Percentiles rank a stretch among this genome's conserved stretches.
phyloP scores from a whole-genome alignment of 2,888 invertebrate genomes.

The Ennomos quercinarius region DNA sequence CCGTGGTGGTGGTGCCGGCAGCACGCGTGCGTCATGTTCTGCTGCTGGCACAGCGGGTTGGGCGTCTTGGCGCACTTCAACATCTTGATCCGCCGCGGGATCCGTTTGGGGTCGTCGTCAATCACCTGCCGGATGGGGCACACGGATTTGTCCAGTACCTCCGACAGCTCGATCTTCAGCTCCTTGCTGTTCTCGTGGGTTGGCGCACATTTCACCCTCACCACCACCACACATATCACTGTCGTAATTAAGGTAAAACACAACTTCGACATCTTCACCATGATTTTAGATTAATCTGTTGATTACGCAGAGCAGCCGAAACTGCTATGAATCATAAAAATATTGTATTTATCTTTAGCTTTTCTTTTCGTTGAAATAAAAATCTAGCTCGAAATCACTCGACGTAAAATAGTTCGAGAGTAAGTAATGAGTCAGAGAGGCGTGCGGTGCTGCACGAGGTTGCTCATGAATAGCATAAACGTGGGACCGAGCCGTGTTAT shows the following conservation, averaged over 20 bases:
- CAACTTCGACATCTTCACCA: constrained; percentile 19
- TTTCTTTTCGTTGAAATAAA: no score
- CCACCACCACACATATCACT: constrained; percentile 29
- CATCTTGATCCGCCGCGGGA: constrained; percentile 73
- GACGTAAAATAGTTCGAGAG: constrained; percentile 1
- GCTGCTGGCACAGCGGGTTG: constrained; percentile 62
- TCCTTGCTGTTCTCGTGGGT: constrained; percentile 40
- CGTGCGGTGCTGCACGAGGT: constrained; percentile 28
- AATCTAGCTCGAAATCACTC: no score
- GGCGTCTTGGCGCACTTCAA: constrained; percentile 65
- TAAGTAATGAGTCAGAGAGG: constrained; percentile 9
- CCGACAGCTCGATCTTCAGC: constrained; percentile 54
- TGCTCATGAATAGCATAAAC: constrained; percentile 34
- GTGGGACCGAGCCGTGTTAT: constrained; percentile 30
- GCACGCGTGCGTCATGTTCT: constrained; percentile 64
- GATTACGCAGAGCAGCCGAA: no score
- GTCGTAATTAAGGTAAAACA: constrained; percentile 37
- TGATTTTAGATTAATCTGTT: no score
- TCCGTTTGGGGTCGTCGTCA: constrained; percentile 61
- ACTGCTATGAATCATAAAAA: no score
- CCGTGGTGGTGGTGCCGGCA: constrained; percentile 63
- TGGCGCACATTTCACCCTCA: constrained; percentile 31
- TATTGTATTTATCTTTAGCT: no score
- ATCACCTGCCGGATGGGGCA: constrained; percentile 68
- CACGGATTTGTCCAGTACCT: constrained; percentile 66